Percentiles rank a stretch among this genome's conserved stretches.
These are phyloP conservation scores for Rhizomys pruinosus DNA, from an alignment of 2,113 vertebrate genomes.

Conservation along the genomic window DNA sequence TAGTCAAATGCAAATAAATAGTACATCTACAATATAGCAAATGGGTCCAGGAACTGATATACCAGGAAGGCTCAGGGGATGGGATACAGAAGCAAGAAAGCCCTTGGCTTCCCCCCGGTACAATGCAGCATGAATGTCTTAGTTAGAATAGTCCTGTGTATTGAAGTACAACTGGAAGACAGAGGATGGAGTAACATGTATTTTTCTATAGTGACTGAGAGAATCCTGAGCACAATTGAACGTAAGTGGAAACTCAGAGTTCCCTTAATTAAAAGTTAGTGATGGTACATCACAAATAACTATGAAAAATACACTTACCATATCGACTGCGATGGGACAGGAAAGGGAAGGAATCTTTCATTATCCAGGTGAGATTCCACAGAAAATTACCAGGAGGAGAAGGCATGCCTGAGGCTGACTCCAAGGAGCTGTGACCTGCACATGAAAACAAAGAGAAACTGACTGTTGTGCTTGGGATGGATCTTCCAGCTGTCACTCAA, in stretches of 20 bases:
- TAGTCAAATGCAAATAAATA: background rate
- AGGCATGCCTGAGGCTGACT: conserved; percentile 72
- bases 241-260: background rate
- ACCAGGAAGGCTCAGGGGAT: background rate
- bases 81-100: background rate
- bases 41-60: background rate
- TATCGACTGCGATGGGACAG: conserved; percentile 86
- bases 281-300: background rate
- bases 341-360: conserved; percentile 88
- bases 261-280: background rate
- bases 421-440: conserved; percentile 78
- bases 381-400: conserved; percentile 74
- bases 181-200: background rate
- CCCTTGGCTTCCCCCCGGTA: background rate
- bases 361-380: conserved; percentile 90
- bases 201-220: background rate
- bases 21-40: background rate
- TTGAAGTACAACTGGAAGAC: background rate
- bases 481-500: background rate
- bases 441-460: conserved; percentile 59
- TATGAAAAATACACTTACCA: conserved; percentile 81
- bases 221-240: background rate
- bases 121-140: background rate
- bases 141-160: background rate
- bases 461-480: background rate